Percentiles rank a stretch among this genome's conserved stretches.
Evolutionary conservation across 1,140 invertebrate genomes (phyloP).

Genomic region (Zaprionus kolodkinae): DNA sequence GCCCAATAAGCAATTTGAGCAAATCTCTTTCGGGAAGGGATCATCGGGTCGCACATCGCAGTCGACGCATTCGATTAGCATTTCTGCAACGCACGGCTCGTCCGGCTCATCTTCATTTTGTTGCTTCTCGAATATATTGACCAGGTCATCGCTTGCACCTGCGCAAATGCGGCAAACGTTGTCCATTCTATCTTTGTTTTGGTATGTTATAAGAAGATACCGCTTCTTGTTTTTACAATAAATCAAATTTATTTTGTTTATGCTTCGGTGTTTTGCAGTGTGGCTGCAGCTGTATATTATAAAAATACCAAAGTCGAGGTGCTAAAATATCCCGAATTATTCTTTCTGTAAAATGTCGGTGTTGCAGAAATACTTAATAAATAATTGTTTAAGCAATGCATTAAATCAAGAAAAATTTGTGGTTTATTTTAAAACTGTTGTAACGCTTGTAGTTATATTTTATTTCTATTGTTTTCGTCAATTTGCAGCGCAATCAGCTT

Average conservation of each 20-base stretch:
- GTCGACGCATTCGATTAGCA: constrained; percentile 28
- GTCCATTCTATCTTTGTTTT: constrained; percentile 15
- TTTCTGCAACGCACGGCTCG: constrained; percentile 23
- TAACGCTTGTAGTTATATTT: no score
- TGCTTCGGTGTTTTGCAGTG: not conserved
- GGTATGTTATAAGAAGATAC: not conserved
- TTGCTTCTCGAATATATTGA: constrained; percentile 21
- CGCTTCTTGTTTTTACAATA: not conserved
- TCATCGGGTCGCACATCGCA: constrained; percentile 2
- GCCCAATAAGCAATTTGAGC: not conserved
- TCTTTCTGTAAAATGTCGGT: no score
- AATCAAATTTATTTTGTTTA: constrained; percentile 12
- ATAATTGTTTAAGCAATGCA: no score
- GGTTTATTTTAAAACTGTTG: no score
- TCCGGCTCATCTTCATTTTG: constrained; percentile 9
- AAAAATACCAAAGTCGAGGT: not conserved
- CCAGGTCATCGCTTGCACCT: not conserved
- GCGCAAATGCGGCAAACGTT: constrained; percentile 18
- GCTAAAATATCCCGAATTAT: not conserved
- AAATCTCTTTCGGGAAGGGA: constrained; percentile 23
- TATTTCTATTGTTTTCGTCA: not conserved
- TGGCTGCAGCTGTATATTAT: not conserved
- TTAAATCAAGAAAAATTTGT: no score
- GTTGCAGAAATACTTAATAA: no score
- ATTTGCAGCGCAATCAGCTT: not conserved